phyloP scores from a whole-genome alignment of 2,888 invertebrate species.

The Acanthopleura granulata region DNA sequence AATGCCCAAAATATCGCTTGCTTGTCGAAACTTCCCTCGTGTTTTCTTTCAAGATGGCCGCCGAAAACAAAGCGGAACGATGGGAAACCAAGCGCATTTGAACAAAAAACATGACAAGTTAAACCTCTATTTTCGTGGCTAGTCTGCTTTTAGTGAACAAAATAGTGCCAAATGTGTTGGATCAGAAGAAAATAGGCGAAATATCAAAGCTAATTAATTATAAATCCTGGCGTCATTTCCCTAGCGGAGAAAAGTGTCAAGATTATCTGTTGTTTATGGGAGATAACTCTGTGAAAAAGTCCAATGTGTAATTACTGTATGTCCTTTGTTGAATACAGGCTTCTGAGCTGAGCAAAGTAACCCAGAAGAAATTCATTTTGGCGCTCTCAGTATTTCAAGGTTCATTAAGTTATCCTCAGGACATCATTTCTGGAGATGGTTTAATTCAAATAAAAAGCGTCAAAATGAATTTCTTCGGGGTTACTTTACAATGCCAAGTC shows the following conservation, averaged over 20 bases:
- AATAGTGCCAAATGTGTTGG: background rate
- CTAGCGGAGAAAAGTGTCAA: background rate
- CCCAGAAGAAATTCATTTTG: too few relatives aligned
- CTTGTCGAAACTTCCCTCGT: slow-evolving; percentile 14
- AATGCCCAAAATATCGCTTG: background rate
- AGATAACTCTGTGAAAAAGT: background rate
- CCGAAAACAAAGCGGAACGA: slow-evolving; percentile 18
- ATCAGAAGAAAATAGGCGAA: background rate
- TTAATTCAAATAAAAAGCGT: too few relatives aligned
- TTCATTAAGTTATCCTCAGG: too few relatives aligned
- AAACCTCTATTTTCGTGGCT: background rate
- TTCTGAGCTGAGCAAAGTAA: too few relatives aligned
- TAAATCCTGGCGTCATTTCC: background rate
- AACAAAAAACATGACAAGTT: background rate
- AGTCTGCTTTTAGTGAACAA: background rate
- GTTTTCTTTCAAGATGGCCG: slow-evolving; percentile 20
- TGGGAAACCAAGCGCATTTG: slow-evolving; percentile 6
- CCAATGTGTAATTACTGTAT: background rate
- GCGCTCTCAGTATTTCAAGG: too few relatives aligned
- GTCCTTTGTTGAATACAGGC: too few relatives aligned
- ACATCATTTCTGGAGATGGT: too few relatives aligned
- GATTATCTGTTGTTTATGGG: background rate
- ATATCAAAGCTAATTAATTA: background rate
- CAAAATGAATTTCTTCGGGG: too few relatives aligned
- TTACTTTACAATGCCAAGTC: too few relatives aligned